A percentile compares a stretch with the other conserved stretches of the same genome.
Conservation (phyloP, 2,797 vertebrate genomes). For the Emys orbicularis region DNA sequence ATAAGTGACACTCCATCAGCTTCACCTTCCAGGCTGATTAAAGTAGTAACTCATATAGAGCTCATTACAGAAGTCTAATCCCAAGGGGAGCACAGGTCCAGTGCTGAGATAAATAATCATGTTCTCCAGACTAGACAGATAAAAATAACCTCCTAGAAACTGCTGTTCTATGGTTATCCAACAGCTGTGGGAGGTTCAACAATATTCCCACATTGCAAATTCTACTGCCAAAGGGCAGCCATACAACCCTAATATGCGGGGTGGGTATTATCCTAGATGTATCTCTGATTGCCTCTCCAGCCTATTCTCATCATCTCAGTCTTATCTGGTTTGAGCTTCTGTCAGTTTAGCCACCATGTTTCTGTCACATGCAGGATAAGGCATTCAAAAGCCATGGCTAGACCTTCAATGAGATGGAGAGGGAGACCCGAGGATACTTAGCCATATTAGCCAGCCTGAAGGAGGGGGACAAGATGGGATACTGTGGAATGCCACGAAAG, state of each 20-base stretch:
- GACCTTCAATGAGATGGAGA: too few relatives aligned
- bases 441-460: neutral
- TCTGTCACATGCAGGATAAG: neutral
- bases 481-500: rapidly evolving
- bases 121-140: neutral
- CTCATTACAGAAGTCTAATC: neutral
- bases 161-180: neutral
- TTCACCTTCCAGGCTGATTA: neutral
- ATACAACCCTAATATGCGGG: neutral
- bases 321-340: neutral
- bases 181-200: rapidly evolving
- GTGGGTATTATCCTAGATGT: neutral
- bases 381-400: neutral
- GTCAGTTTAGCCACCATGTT: neutral
- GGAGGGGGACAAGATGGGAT: neutral
- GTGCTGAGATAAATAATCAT: neutral
- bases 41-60: neutral
- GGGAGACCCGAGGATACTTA: too few relatives aligned
- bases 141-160: neutral
- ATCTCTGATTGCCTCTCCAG: neutral
- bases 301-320: neutral
- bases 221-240: neutral
- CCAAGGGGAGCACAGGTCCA: neutral
- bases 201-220: neutral
- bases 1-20: neutral